Evolutionary conservation across 2,797 vertebrate genomes (phyloP).

Genomic region (Lepus oiostolus): DNA sequence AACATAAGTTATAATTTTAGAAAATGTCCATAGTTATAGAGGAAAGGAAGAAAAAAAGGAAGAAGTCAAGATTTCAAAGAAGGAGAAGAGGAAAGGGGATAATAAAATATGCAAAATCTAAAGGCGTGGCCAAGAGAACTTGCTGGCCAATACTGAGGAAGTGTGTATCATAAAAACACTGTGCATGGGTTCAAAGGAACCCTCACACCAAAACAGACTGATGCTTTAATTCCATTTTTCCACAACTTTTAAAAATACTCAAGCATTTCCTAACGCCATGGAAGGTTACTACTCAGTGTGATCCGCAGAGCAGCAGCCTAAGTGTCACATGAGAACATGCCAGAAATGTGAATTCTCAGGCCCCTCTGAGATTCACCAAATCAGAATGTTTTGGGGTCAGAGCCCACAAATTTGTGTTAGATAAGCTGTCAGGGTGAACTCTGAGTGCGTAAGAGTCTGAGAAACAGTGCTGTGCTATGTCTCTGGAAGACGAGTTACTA

Average conservation of each 20-base stretch:
- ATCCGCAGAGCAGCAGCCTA: not conserved
- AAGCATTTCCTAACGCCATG: not conserved
- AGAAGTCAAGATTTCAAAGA: not conserved
- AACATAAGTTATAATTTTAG: constrained; percentile 27
- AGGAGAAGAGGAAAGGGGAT: not conserved
- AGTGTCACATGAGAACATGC: not conserved
- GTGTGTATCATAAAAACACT: no score
- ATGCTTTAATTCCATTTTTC: no score
- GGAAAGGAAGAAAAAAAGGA: not conserved
- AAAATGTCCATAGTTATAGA: not conserved
- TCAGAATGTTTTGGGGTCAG: not conserved
- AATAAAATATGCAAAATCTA: not conserved
- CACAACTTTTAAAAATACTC: no score
- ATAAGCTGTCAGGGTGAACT: not conserved
- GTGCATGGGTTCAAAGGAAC: no score
- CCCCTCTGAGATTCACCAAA: not conserved
- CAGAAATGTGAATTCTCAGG: not conserved
- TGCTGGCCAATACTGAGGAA: not conserved
- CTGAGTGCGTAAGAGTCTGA: not conserved
- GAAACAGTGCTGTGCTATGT: not conserved
- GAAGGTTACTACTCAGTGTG: not conserved
- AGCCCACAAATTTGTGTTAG: not conserved
- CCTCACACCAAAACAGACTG: no score
- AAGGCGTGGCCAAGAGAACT: not conserved
- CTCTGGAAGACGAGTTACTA: constrained; percentile 20